phyloP scores from a whole-genome alignment of 2,797 vertebrate species.

The Dromococcyx pavoninus region DNA sequence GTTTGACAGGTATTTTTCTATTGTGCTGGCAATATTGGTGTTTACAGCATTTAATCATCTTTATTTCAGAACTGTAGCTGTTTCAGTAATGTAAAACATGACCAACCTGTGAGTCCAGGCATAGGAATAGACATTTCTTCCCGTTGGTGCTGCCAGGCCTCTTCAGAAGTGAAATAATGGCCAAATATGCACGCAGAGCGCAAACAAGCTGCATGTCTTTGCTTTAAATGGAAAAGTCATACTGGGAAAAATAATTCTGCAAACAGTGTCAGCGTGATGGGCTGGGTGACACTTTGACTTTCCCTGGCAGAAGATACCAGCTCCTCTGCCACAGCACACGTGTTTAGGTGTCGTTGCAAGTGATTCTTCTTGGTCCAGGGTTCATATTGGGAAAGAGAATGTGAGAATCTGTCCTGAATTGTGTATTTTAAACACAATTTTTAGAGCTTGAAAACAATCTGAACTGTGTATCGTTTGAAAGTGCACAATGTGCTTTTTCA shows the following conservation, averaged over 20 bases:
- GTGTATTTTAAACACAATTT: not conserved
- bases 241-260: constrained; percentile 34
- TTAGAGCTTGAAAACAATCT: constrained; percentile 12
- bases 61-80: constrained; percentile 28
- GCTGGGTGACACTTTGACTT: constrained; percentile 2
- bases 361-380: not conserved
- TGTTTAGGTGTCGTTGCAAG: not conserved
- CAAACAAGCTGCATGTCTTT: not conserved
- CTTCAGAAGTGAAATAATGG: constrained; percentile 12
- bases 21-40: not conserved
- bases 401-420: constrained; percentile 1
- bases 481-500: not conserved
- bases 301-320: not conserved
- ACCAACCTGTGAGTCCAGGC: not conserved
- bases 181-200: not conserved
- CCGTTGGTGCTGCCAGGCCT: not conserved
- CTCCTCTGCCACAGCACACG: not conserved
- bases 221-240: not conserved
- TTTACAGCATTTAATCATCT: constrained; percentile 9
- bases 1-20: not conserved
- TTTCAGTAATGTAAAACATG: not conserved
- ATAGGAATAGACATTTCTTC: not conserved
- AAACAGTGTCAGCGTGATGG: not conserved
- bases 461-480: not conserved
- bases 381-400: constrained; percentile 27